Evolutionary conservation across 1,140 invertebrate species (phyloP).

Genomic region (Bombus difficillimus): DNA sequence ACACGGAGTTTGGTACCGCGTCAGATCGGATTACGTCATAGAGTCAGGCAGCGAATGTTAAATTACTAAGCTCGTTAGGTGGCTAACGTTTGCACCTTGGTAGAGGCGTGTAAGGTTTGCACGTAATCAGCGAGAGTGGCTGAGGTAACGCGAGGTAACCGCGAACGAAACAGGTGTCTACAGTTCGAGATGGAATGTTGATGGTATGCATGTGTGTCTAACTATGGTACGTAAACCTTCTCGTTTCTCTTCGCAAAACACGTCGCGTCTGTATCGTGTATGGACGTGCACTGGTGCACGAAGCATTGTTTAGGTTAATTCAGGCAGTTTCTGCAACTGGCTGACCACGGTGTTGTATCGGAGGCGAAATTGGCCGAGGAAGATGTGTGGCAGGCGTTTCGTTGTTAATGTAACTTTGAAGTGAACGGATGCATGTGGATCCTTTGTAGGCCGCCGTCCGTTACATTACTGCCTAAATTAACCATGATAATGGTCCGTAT

Average conservation of each 20-base stretch:
- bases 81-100: conserved; percentile 4
- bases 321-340: conserved; percentile 27
- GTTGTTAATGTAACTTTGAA: conserved; percentile 33
- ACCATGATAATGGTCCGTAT: conserved; percentile 6
- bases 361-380: conserved; percentile 42
- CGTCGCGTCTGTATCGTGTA: not conserved
- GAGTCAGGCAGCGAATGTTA: not conserved
- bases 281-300: not conserved
- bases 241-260: not conserved
- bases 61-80: conserved; percentile 13
- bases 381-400: conserved; percentile 2
- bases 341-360: not conserved
- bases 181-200: not conserved
- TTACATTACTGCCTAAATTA: conserved; percentile 26
- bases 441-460: conserved; percentile 10
- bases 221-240: not conserved
- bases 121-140: conserved; percentile 3
- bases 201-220: not conserved
- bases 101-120: not conserved
- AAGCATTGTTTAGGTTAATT: conserved; percentile 40
- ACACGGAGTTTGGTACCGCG: not conserved
- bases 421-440: conserved; percentile 2
- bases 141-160: not conserved
- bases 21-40: not conserved
- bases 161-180: not conserved